phyloP scores from a whole-genome alignment of 2,113 vertebrate species.

The Vidua chalybeata region DNA sequence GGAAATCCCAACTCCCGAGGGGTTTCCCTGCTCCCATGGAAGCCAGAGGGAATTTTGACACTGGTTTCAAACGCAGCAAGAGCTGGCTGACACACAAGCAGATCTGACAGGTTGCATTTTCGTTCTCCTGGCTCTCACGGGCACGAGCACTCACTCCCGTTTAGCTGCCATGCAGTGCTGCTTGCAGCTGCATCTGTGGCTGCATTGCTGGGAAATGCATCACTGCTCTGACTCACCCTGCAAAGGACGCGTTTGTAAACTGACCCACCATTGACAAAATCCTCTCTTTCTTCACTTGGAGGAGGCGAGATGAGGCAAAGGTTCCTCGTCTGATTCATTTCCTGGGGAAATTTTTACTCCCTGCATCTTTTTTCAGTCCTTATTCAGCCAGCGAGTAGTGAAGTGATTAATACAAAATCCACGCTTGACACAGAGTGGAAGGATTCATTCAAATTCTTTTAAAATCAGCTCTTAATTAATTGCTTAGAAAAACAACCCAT shows the following conservation, averaged over 20 bases:
- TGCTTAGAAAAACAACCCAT: slow-evolving; percentile 28
- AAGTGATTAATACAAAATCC: slow-evolving; percentile 67
- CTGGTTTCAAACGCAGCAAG: neutral
- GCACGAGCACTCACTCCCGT: neutral
- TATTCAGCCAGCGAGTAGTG: slow-evolving; percentile 54
- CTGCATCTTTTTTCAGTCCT: slow-evolving; percentile 44
- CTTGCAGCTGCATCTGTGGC: slow-evolving; percentile 45
- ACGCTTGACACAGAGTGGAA: slow-evolving; percentile 54
- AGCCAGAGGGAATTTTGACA: neutral
- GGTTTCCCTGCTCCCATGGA: neutral
- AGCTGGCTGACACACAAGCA: neutral
- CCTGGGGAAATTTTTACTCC: slow-evolving; percentile 74
- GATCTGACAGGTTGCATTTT: slow-evolving; percentile 14
- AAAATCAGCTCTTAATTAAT: slow-evolving; percentile 54
- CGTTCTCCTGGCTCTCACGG: neutral
- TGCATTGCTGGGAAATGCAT: slow-evolving; percentile 70
- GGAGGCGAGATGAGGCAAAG: slow-evolving; percentile 63
- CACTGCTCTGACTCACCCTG: slow-evolving; percentile 65
- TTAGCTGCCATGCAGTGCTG: slow-evolving; percentile 1
- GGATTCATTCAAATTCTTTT: slow-evolving; percentile 48
- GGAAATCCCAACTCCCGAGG: neutral
- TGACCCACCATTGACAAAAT: slow-evolving; percentile 71
- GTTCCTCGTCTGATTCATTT: slow-evolving; percentile 77
- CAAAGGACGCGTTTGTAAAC: slow-evolving; percentile 70
- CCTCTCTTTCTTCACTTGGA: slow-evolving; percentile 41